phyloP scores from a whole-genome alignment of 2,113 vertebrate species.

The Tachysurus vachellii region DNA sequence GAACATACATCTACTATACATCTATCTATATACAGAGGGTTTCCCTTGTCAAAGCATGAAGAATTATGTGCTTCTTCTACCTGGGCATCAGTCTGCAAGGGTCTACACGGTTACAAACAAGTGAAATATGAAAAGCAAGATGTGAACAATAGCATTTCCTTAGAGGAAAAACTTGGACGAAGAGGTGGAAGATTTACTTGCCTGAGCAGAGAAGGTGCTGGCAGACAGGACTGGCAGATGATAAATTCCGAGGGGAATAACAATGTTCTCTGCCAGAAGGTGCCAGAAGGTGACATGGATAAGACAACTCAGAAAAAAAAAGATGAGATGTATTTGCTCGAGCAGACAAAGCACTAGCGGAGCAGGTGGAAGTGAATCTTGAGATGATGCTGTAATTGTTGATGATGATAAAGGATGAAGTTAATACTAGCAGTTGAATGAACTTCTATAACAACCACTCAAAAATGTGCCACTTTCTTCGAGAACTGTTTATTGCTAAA shows the following conservation, averaged over 20 bases:
- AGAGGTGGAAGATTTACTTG: background rate
- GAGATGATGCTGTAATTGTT: background rate
- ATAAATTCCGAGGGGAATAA: background rate
- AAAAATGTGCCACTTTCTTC: background rate
- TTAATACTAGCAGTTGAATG: background rate
- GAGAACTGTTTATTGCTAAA: background rate
- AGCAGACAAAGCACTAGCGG: background rate
- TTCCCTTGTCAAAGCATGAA: background rate
- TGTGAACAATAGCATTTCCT: background rate
- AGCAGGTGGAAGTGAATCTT: background rate
- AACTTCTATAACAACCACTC: background rate
- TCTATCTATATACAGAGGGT: too few species aligned
- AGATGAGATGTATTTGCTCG: background rate
- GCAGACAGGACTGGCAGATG: background rate
- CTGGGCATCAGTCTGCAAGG: background rate
- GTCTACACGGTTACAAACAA: background rate
- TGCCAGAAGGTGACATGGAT: background rate
- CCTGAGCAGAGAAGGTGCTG: background rate
- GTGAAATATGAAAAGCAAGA: background rate
- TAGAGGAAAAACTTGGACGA: background rate
- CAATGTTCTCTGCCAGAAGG: background rate
- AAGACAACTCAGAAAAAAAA: background rate
- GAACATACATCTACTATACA: too few species aligned
- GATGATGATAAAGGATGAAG: background rate
- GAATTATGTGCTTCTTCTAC: background rate